Evolutionary conservation across 2,888 invertebrate genomes (phyloP).

Genomic region (Callyntrura sp.): DNA sequence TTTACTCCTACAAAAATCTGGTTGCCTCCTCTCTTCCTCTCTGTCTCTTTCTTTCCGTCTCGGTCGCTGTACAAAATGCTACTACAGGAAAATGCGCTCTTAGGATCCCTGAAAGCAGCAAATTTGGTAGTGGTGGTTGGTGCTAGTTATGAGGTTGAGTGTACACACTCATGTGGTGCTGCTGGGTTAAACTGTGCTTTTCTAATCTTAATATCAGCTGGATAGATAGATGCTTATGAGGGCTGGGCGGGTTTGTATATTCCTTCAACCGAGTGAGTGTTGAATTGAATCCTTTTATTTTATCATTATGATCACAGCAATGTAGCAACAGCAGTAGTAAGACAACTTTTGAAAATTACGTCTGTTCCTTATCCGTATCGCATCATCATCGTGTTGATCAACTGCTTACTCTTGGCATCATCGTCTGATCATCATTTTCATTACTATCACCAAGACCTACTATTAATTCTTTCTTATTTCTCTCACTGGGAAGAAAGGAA

Average conservation of each 20-base stretch:
- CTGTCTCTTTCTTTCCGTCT: not conserved
- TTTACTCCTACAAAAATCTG: conserved; percentile 64
- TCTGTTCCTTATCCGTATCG: conserved; percentile 50
- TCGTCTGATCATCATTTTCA: not conserved
- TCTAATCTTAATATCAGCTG: conserved; percentile 76
- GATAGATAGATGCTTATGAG: conserved; percentile 59
- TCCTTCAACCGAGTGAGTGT: conserved; percentile 31
- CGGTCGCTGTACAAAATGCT: conserved; percentile 7
- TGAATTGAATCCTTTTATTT: conserved; percentile 74
- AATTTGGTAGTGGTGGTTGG: not conserved
- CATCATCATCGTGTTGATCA: conserved; percentile 49
- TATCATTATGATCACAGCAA: conserved; percentile 68
- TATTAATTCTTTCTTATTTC: conserved; percentile 17
- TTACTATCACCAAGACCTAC: not conserved
- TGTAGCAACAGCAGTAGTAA: conserved; percentile 52
- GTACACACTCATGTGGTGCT: conserved; percentile 31
- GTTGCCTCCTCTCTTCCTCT: conserved; percentile 45
- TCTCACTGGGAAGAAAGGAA: conserved; percentile 34
- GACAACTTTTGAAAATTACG: conserved; percentile 62
- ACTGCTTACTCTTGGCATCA: conserved; percentile 27
- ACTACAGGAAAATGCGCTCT: not conserved
- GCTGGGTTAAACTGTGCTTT: conserved; percentile 65
- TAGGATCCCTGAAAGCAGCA: conserved; percentile 17
- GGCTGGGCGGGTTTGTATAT: conserved; percentile 63
- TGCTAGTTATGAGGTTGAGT: not conserved